A percentile compares a stretch with the other conserved stretches of the same genome.
These are phyloP conservation scores for Macropis europaea DNA, from an alignment of 2,888 invertebrate genomes.

Conservation along the genomic window DNA sequence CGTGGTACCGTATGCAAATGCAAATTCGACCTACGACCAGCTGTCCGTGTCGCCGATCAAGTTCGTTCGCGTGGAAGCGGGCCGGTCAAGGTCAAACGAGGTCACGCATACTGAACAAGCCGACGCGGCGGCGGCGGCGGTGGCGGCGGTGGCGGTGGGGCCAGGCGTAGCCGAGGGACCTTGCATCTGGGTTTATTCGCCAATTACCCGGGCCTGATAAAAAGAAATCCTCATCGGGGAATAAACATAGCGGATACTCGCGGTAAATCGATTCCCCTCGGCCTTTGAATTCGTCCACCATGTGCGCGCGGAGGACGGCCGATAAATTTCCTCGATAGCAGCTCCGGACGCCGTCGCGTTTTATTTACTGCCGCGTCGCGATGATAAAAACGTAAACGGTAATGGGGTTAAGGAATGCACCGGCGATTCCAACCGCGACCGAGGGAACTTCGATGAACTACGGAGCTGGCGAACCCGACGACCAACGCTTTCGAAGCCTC, in stretches of 20 bases:
- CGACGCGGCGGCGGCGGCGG: too few species aligned
- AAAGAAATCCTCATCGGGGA: background rate
- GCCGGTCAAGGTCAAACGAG: conserved; percentile 57
- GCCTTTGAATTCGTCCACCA: background rate
- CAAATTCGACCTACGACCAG: conserved; percentile 24
- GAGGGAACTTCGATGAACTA: conserved; percentile 22
- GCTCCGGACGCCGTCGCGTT: background rate
- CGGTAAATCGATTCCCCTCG: background rate
- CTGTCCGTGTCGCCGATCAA: conserved; percentile 14
- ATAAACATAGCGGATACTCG: background rate
- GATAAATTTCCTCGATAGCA: conserved; percentile 3
- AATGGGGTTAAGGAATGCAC: conserved; percentile 33
- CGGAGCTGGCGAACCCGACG: too few species aligned
- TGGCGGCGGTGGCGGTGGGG: too few species aligned
- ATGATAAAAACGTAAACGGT: conserved; percentile 29
- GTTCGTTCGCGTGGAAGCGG: background rate
- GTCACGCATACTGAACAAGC: conserved; percentile 48
- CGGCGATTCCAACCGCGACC: background rate
- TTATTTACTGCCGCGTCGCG: conserved; percentile 11
- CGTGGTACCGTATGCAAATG: conserved; percentile 9
- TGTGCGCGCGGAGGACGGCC: too few species aligned
- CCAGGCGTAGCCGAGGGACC: conserved; percentile 1
- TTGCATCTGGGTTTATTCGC: background rate
- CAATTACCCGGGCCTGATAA: background rate
- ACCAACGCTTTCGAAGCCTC: too few species aligned